These are phyloP conservation scores for Papilio gigon DNA, from an alignment of 2,888 invertebrate species.

Conservation along the genomic window DNA sequence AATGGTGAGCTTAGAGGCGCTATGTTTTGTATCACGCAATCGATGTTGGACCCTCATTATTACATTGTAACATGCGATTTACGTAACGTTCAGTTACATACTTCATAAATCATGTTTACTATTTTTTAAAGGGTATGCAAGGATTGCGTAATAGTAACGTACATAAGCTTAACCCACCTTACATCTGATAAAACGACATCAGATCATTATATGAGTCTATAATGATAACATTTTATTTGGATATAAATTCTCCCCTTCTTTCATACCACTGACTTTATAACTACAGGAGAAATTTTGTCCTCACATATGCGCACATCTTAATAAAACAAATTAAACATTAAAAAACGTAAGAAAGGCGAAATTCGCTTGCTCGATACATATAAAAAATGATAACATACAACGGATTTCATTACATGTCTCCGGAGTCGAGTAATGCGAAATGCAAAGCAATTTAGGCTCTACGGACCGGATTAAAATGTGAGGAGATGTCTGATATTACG, in stretches of 20 bases:
- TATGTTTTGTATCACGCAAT: constrained; percentile 36
- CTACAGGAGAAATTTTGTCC: background rate
- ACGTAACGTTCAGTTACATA: constrained; percentile 22
- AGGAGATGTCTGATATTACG: constrained; percentile 33
- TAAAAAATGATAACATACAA: constrained; percentile 38
- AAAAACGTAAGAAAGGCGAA: constrained; percentile 37
- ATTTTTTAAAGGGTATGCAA: background rate
- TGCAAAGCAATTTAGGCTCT: constrained; percentile 49
- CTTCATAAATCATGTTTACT: constrained; percentile 5
- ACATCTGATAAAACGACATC: no score
- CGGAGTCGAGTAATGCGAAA: constrained; percentile 48
- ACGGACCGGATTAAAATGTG: constrained; percentile 46
- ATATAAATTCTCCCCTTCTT: no score
- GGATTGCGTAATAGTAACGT: no score
- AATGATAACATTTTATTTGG: no score
- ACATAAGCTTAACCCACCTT: no score
- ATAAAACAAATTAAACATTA: background rate
- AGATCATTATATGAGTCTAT: no score
- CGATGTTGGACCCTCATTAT: constrained; percentile 21
- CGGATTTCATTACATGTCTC: constrained; percentile 44
- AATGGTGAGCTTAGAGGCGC: constrained; percentile 30
- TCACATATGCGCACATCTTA: background rate
- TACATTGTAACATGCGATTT: constrained; percentile 24
- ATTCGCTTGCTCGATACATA: constrained; percentile 26
- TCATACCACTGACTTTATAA: background rate